Percentiles rank a stretch among this genome's conserved stretches.
Evolutionary conservation across 2,113 vertebrate species (phyloP).

Genomic region (Notothenia coriiceps): DNA sequence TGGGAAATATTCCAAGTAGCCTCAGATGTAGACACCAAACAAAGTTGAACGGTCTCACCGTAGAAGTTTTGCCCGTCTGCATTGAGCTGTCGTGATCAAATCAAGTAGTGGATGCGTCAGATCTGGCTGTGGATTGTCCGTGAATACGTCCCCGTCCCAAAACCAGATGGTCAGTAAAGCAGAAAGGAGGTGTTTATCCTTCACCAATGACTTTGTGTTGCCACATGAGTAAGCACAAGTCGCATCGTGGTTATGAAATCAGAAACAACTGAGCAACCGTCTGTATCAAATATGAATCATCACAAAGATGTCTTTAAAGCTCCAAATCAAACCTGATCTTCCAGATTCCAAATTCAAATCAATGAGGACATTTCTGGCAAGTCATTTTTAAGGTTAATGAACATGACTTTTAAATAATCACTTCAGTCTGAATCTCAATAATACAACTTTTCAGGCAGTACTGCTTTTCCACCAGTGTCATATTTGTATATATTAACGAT

Average conservation of each 20-base stretch:
- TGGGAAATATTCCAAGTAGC: constrained; percentile 37
- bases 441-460: constrained; percentile 1
- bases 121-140: constrained; percentile 14
- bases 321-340: constrained; percentile 1
- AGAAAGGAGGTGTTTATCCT: constrained; percentile 18
- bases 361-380: background rate
- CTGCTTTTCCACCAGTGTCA: background rate
- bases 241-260: background rate
- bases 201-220: constrained; percentile 37
- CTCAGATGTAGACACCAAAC: constrained; percentile 14
- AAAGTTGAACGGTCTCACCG: background rate
- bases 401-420: background rate
- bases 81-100: constrained; percentile 11
- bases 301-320: constrained; percentile 6
- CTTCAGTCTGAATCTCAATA: constrained; percentile 12
- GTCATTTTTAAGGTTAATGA: background rate
- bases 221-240: background rate
- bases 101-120: constrained; percentile 9
- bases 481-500: constrained; percentile 33
- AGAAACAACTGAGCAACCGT: background rate
- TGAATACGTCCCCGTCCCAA: constrained; percentile 22
- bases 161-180: constrained; percentile 48
- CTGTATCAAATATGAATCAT: constrained; percentile 20
- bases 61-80: background rate
- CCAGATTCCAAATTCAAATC: background rate